Base-by-base conservation (phyloP, 1,140 invertebrate species). In the Leptopilina boulardi region DNA sequence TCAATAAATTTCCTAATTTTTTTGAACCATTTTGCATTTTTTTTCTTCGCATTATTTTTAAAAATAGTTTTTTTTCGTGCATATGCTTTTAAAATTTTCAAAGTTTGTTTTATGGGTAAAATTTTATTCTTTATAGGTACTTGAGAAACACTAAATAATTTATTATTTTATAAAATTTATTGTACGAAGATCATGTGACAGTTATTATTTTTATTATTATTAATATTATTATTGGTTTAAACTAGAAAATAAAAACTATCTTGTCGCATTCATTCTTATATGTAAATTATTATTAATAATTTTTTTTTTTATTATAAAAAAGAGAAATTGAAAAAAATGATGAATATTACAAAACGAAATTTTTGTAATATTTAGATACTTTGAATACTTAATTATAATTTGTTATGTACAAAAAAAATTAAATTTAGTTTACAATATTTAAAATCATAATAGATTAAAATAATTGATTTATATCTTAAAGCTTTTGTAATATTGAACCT, bases 401-500 rank as follows among this genome's bases (percentile, higher is more conserved):
- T 59, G 23, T 59, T 59, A 59, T 59, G 56, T 59, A 59, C 56
- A 59, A 59, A 21, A 54, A 54, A 59, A 47, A 47, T n/a, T 23
- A 26, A 13, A 26, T 21, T 56, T 21, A 21, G 54, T 23, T 23
- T 21, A 21, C 9, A 21, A 56, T 21, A 3, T 19, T 21, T 56
- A 56, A 23, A 21, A 21, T n/a, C 9, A 56, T 23, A 2, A 11
- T 21, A 5, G 21, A 21, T 30, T 59, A 59, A 23, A 13, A 59
- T 59, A 59, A 13, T 59, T 26, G n/a, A 11, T 10, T 9, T 59
- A 9, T 59, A 21, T 59, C 13, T 26, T 26, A 59, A 59, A 47
- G 15, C 42, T 15, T 47, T 47, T 47, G 9, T 44, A 44, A 42
- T 59, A 54, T 73, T 23, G 66, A 81, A 38, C 80, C 93, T 87